Evolutionary conservation across 2,797 vertebrate genomes (phyloP).

Genomic region (Xenentodon cancila): DNA sequence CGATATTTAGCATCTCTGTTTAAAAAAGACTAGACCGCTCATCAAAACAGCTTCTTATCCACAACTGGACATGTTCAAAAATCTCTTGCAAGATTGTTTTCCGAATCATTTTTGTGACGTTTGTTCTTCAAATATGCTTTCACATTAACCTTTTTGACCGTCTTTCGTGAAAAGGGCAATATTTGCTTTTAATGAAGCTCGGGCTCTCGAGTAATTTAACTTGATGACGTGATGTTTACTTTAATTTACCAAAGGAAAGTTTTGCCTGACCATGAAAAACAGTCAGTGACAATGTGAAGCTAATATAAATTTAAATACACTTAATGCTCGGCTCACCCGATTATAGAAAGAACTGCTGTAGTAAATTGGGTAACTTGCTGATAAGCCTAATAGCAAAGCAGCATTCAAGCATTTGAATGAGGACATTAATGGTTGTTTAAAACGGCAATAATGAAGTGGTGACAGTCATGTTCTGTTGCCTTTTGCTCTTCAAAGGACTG

Average conservation of each 20-base stretch:
- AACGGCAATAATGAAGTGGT: slow-evolving; percentile 67
- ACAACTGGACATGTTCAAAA: slow-evolving; percentile 52
- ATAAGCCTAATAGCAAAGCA: slow-evolving; percentile 67
- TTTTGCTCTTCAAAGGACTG: slow-evolving; percentile 53
- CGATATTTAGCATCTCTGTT: slow-evolving; percentile 25
- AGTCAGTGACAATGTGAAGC: slow-evolving; percentile 49
- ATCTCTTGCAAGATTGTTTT: too few relatives aligned
- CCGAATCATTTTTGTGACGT: slow-evolving; percentile 28
- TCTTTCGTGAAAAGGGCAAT: neutral
- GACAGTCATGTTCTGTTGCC: slow-evolving; percentile 40
- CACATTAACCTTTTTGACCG: neutral
- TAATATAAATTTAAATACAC: slow-evolving; percentile 59
- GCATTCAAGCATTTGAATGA: slow-evolving; percentile 64
- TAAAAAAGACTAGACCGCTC: slow-evolving; percentile 30
- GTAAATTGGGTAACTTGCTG: slow-evolving; percentile 65
- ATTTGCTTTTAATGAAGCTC: neutral
- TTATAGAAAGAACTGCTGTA: slow-evolving; percentile 48
- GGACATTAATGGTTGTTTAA: slow-evolving; percentile 68
- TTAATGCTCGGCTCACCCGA: slow-evolving; percentile 53
- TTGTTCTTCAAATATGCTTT: slow-evolving; percentile 23
- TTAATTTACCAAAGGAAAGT: slow-evolving; percentile 51
- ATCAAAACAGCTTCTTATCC: slow-evolving; percentile 44
- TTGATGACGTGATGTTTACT: slow-evolving; percentile 41
- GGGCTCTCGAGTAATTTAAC: neutral
- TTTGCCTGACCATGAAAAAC: slow-evolving; percentile 39